These are phyloP conservation scores for Chouioia cunea DNA, from an alignment of 2,888 invertebrate species.

Conservation along the genomic window DNA sequence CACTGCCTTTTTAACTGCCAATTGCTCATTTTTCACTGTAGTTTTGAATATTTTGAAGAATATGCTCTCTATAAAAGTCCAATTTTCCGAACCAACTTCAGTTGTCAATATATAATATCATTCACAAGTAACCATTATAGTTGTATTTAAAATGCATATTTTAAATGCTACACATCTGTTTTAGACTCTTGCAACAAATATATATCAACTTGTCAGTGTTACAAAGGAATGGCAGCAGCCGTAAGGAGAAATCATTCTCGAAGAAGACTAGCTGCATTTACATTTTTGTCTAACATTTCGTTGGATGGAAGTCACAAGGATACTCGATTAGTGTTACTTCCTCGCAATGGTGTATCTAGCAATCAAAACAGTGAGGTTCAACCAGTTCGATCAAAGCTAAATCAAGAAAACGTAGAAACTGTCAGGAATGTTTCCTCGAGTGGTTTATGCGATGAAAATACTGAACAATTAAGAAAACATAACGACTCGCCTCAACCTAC, in stretches of 20 bases:
- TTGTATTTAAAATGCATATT: neutral
- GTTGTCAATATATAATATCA: neutral
- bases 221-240: constrained; percentile 70
- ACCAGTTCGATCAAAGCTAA: constrained; percentile 22
- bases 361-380: constrained; percentile 27
- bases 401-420: constrained; percentile 19
- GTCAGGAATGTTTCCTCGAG: constrained; percentile 22
- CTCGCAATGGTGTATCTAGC: constrained; percentile 65
- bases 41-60: too few species aligned
- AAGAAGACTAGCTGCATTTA: constrained; percentile 90
- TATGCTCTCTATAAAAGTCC: too few species aligned
- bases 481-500: constrained; percentile 46
- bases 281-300: constrained; percentile 95
- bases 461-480: constrained; percentile 22
- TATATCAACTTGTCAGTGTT: constrained; percentile 27
- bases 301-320: constrained; percentile 90
- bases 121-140: neutral
- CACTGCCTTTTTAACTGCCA: neutral
- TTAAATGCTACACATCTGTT: constrained; percentile 6
- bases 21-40: too few species aligned
- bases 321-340: constrained; percentile 72
- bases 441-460: constrained; percentile 36
- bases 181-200: constrained; percentile 33
- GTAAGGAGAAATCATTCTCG: constrained; percentile 77
- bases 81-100: neutral